These are phyloP conservation scores for Carollia perspicillata DNA, from an alignment of 2,113 vertebrate genomes.

Conservation along the genomic window DNA sequence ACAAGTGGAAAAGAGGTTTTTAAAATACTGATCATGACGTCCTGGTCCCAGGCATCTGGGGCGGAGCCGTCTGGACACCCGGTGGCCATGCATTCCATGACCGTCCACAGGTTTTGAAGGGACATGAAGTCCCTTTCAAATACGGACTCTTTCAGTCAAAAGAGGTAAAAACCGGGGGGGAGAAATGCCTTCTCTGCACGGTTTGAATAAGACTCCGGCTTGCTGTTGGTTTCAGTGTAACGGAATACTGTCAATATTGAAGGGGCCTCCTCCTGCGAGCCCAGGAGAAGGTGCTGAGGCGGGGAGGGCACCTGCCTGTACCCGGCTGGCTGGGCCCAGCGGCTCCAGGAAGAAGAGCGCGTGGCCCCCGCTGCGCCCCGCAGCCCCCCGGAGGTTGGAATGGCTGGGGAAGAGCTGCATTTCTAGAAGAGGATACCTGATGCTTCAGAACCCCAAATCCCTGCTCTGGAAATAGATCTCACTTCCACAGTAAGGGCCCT, in stretches of 20 bases:
- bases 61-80: not conserved
- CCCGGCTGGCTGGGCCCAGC: not conserved
- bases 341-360: not conserved
- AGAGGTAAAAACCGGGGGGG: not conserved
- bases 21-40: not conserved
- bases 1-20: slow-evolving; percentile 1
- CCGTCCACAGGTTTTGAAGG: not conserved
- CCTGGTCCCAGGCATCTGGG: not conserved
- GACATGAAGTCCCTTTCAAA: slow-evolving; percentile 35
- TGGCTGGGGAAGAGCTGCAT: slow-evolving; percentile 29
- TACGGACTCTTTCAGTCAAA: not conserved
- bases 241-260: not conserved
- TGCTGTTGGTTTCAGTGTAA: slow-evolving; percentile 10
- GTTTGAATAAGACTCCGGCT: slow-evolving; percentile 28
- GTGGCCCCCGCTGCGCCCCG: not conserved
- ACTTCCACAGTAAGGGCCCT: slow-evolving; percentile 60
- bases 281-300: not conserved
- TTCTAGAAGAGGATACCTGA: slow-evolving; percentile 45
- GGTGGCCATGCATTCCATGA: not conserved
- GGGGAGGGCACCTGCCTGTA: slow-evolving; percentile 5
- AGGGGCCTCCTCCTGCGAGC: not conserved
- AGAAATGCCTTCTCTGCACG: not conserved
- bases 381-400: not conserved
- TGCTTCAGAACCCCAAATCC: not conserved
- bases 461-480: slow-evolving; percentile 24